Evolutionary conservation across 2,113 vertebrate species (phyloP).

Genomic region (Clupea harengus): DNA sequence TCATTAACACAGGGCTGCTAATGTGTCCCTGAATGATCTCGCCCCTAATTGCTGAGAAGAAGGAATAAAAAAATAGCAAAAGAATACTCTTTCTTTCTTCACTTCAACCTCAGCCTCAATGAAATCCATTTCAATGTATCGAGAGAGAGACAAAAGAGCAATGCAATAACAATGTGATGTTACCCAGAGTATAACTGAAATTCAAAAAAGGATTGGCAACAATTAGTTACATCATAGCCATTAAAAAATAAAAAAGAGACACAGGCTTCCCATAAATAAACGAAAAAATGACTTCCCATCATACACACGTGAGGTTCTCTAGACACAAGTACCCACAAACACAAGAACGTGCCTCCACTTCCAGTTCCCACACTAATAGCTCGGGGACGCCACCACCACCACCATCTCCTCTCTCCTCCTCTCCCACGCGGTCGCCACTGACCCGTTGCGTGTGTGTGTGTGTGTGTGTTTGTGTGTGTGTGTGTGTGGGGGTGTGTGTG

Average conservation of each 20-base stretch:
- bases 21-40: conserved; percentile 33
- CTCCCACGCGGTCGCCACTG: not conserved
- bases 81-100: conserved; percentile 17
- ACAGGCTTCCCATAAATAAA: not conserved
- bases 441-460: not conserved
- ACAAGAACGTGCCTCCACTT: not conserved
- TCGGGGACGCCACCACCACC: too few species aligned
- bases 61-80: not conserved
- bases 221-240: not conserved
- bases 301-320: not conserved
- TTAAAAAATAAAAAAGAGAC: not conserved
- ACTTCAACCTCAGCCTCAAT: not conserved
- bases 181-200: not conserved
- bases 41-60: conserved; percentile 20
- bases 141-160: too few species aligned
- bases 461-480: not conserved
- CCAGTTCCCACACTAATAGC: not conserved
- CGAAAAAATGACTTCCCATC: not conserved
- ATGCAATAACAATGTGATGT: not conserved
- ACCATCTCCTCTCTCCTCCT: not conserved
- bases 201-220: not conserved
- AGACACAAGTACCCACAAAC: not conserved
- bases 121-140: not conserved
- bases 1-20: conserved; percentile 40
- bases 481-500: not conserved